Evolutionary conservation across 2,797 vertebrate species (phyloP), one percentile per base, ranked within the genome.

Genomic region (Melanogrammus aeglefinus): DNA sequence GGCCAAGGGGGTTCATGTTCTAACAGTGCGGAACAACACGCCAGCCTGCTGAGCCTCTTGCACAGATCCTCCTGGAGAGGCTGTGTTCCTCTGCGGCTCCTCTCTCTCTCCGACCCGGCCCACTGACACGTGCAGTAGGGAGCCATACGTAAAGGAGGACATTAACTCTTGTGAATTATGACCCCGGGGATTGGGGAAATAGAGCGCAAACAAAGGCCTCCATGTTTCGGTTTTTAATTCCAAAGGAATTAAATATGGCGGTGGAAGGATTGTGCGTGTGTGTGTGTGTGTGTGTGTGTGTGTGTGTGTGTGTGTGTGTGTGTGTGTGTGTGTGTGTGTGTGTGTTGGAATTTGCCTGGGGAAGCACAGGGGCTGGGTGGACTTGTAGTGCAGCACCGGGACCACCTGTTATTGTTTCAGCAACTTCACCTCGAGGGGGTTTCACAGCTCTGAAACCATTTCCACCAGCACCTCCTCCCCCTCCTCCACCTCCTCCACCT

Each of bases 161-260:
- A 63, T 72, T 84, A 89, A 90, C 88, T 86, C 82, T 81, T 81
- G 76, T 87, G 81, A 85, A 84, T 87, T 83, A 89, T 82, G 80
- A 86, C 84, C 75, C 1, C 24, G 75, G 88, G 79, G 82, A 51
- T 39, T 74, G 1, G 7, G 83, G 86, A 85, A 85, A 77, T 79
- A 16, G 41, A 75, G 82, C 84, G 86, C 85, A 82, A 75, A 78
- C 81, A 87, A 44, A 84, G 78, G 78, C 76, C 73, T 76, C 76
- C 76, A 33, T 77, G 83, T 84, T 88, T 81, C 75, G 78, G 77
- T 8, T 69, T 82, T 81, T 82, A 81, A 82, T 80, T 76, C 35
- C 78, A 79, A 82, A 80, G 76, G 79, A 84, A 85, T 76, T 73
- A 76, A 86, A 76, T 27, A 73, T 8, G 0, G 38, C 41, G 41